phyloP scores from a whole-genome alignment of 2,113 vertebrate genomes.

The Synodontis membranacea region DNA sequence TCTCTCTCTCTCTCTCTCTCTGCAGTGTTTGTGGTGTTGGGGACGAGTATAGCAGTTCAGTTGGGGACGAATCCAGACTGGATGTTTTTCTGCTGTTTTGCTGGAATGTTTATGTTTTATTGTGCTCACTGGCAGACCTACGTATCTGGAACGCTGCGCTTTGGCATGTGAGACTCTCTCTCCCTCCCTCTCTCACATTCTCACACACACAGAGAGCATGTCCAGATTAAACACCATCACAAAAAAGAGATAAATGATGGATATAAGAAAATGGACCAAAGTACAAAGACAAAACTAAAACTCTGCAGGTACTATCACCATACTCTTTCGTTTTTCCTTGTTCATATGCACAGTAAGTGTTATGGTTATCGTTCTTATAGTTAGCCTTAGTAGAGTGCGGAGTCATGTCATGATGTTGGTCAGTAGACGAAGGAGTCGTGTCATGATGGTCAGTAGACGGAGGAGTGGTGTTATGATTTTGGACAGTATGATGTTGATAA shows the following conservation, averaged over 20 bases:
- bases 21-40: constrained; percentile 96
- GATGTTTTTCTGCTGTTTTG: constrained; percentile 99
- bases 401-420: background rate
- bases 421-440: background rate
- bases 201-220: background rate
- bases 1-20: constrained; percentile 43
- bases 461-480: too few species aligned
- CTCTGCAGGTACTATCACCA: too few species aligned
- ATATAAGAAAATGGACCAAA: background rate
- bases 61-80: constrained; percentile 96
- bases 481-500: too few species aligned
- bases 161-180: constrained; percentile 91
- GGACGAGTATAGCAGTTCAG: constrained; percentile 94
- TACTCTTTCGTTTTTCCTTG: background rate
- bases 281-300: background rate
- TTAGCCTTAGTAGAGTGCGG: background rate
- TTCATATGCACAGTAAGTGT: background rate
- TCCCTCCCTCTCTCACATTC: background rate
- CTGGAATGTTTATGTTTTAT: constrained; percentile 99
- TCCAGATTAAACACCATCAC: background rate
- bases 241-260: background rate
- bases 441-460: background rate
- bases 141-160: constrained; percentile 93
- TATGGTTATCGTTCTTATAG: background rate
- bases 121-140: constrained; percentile 99